These are phyloP conservation scores for Cassiopea xamachana DNA, from an alignment of 30 jellyfish, hydroid and myxozoan species.

Conservation along the genomic window DNA sequence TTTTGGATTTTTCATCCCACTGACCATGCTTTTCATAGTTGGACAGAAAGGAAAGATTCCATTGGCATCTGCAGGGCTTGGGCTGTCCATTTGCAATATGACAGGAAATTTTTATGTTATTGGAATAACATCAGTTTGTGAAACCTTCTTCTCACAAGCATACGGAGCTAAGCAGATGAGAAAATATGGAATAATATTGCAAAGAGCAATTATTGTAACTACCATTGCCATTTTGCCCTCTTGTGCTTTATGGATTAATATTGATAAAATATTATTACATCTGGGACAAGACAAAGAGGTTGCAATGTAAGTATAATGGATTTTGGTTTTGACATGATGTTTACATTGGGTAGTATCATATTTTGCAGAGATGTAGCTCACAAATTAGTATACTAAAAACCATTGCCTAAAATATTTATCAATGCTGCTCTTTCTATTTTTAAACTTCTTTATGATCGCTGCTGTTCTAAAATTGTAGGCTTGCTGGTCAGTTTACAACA, in stretches of 20 bases:
- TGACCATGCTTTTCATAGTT: constrained; percentile 29
- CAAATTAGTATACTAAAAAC: background rate
- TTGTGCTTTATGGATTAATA: constrained; percentile 63
- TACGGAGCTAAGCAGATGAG: constrained; percentile 60
- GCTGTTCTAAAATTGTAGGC: background rate
- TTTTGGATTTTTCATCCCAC: constrained; percentile 52
- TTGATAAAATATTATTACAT: constrained; percentile 29
- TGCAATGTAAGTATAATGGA: constrained; percentile 47
- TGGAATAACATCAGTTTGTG: constrained; percentile 60
- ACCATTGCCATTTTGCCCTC: constrained; percentile 45
- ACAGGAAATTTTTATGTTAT: constrained; percentile 45
- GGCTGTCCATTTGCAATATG: constrained; percentile 41
- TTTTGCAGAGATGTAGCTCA: background rate
- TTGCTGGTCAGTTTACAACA: constrained; percentile 37
- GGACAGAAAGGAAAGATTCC: constrained; percentile 58
- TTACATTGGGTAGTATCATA: background rate
- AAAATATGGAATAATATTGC: constrained; percentile 60
- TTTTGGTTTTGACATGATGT: background rate
- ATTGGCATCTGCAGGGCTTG: constrained; percentile 74
- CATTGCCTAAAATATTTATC: background rate
- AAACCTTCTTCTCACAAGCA: constrained; percentile 70
- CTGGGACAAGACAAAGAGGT: constrained; percentile 60
- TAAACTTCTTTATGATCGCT: background rate
- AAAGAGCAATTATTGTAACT: constrained; percentile 48
- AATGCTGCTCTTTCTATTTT: background rate